Evolutionary conservation across 2,113 vertebrate species (phyloP).

Genomic region (Grallaria varia): DNA sequence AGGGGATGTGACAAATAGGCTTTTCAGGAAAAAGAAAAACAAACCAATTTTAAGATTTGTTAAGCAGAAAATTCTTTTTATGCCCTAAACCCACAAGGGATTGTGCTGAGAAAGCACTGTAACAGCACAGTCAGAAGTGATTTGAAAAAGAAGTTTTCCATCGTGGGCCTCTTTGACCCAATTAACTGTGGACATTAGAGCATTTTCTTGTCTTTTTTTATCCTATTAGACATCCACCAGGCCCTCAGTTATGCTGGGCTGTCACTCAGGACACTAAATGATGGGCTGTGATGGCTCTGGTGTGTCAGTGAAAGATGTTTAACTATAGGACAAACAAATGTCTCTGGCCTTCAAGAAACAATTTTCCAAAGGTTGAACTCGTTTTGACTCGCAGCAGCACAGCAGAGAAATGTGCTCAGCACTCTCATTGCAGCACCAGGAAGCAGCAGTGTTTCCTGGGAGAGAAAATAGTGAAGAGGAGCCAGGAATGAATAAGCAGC

Average conservation of each 20-base stretch:
- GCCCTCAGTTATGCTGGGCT: not conserved
- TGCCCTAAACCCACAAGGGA: not conserved
- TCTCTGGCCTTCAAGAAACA: slow-evolving; percentile 52
- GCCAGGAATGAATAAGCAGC: slow-evolving; percentile 17
- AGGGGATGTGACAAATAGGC: not conserved
- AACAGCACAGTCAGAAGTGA: not conserved
- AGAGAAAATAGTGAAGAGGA: not conserved
- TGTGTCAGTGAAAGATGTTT: not conserved
- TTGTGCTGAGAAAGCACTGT: not conserved
- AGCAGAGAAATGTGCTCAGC: not conserved
- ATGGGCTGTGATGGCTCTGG: not conserved
- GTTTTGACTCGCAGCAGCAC: not conserved
- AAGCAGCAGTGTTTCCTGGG: not conserved
- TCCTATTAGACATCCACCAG: not conserved
- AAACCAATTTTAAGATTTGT: not conserved
- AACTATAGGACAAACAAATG: slow-evolving; percentile 42
- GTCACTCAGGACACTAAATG: not conserved
- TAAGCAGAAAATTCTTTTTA: not conserved
- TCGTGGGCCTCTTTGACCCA: not conserved
- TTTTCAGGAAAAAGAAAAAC: not conserved
- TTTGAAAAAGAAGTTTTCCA: not conserved
- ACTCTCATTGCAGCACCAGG: not conserved
- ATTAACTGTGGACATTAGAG: not conserved
- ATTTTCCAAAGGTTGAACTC: slow-evolving; percentile 56
- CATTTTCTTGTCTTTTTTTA: not conserved